These are phyloP conservation scores for Mesocricetus auratus DNA, from an alignment of 2,113 vertebrate species.

Conservation along the genomic window DNA sequence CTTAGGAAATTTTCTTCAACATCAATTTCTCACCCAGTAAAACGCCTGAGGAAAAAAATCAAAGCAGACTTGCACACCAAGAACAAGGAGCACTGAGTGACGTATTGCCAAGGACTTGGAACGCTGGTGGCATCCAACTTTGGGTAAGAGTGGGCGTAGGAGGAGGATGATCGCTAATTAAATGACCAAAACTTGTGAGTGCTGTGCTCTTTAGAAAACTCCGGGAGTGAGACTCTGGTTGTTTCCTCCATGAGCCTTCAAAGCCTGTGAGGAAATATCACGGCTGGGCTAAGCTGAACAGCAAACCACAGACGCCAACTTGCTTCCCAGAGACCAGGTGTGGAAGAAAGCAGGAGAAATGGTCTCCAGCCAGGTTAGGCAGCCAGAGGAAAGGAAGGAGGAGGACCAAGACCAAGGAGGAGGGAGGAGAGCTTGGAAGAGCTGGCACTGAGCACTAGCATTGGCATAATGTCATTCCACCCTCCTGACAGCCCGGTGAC, in stretches of 20 bases:
- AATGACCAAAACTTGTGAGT: conserved; percentile 46
- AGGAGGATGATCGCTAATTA: conserved; percentile 3
- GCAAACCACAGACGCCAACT: background rate
- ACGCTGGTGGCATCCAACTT: conserved; percentile 2
- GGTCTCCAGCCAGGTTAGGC: background rate
- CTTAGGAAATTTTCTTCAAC: conserved; percentile 54
- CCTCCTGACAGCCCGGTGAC: background rate
- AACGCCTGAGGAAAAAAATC: conserved; percentile 34
- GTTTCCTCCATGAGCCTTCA: conserved; percentile 18
- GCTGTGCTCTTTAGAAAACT: background rate
- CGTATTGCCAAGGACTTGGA: conserved; percentile 5
- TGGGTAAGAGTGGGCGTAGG: background rate
- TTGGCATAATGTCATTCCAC: background rate
- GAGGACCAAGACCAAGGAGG: too few relatives aligned
- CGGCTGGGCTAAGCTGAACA: background rate
- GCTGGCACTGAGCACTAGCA: background rate
- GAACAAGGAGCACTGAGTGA: conserved; percentile 30
- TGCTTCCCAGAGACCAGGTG: background rate
- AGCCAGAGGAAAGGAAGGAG: background rate
- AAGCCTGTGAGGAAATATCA: conserved; percentile 12
- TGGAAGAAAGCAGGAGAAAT: background rate
- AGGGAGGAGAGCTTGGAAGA: background rate
- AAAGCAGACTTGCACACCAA: conserved; percentile 49
- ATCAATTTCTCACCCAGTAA: conserved; percentile 55
- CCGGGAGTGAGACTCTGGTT: background rate